Base-by-base conservation (phyloP, 2,797 vertebrate species). In the Aldrovandia affinis region DNA sequence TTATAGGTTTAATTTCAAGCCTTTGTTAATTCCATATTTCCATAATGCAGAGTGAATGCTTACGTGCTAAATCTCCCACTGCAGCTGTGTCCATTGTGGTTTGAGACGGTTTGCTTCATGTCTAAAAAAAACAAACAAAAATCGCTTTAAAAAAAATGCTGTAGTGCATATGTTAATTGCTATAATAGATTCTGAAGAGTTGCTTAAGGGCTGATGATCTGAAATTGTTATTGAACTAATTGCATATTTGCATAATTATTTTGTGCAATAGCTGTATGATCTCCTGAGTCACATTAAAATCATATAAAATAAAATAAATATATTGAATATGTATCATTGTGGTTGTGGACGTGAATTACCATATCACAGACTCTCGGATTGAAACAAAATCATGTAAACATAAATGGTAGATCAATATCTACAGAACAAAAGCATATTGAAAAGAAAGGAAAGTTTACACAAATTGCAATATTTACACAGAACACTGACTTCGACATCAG, bases 241-340 rank as follows among this genome's bases (percentile, higher is more conserved):
- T 89, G 89, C 88, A 89, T 87, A 90, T 93, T 92, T 92, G 87
- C 91, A 92, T 92, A 91, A 83, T 91, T 89, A 86, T 86, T 92
- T 89, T 88, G 83, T 82, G 36, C 87, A 61, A 78, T 88, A 81
- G 87, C 88, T 85, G 83, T 25, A 75, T 83, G 59, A 83, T 44
- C 90, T 91, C 87, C 7, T 55, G 89, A 89, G 89, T 88, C 90
- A 39, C 86, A 85, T 90, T 89, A 87, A 83, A 83, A 89, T 86
- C 3, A 50, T 30, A 59, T 85, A 86, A 83, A 85, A 83, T 83
- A 44, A 85, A 81, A 85, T n/a, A 85, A 81, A 85, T n/a, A 82
- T 83, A 30, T 39, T 78, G 36, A 42, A 15, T 47, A 57, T 81
- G 70, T 20, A 22, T 81, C 63, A 44, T 78, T 84, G 61, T 84